A percentile compares a stretch with the other conserved stretches of the same genome.
Evolutionary conservation across 2,113 vertebrate genomes (phyloP).

Genomic region (Neotoma lepida): DNA sequence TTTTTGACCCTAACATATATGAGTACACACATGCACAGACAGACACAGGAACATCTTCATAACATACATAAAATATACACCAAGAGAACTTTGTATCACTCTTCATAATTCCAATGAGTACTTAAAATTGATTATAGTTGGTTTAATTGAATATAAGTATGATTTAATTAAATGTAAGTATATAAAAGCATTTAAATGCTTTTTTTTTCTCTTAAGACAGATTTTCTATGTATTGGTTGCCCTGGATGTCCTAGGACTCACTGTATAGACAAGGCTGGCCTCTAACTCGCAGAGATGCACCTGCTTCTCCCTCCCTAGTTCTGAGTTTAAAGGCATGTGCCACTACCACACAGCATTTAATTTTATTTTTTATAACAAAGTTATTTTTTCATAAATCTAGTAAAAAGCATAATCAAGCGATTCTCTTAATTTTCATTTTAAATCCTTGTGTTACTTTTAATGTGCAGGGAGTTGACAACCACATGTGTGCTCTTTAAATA

Average conservation of each 20-base stretch:
- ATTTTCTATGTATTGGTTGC: neutral
- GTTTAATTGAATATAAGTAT: neutral
- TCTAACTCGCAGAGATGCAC: neutral
- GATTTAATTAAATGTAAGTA: neutral
- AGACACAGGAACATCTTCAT: neutral
- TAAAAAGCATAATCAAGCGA: neutral
- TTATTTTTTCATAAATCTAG: neutral
- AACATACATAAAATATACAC: neutral
- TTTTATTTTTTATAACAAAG: neutral
- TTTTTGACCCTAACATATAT: neutral
- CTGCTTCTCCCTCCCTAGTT: neutral
- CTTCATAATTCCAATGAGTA: neutral
- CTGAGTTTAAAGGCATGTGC: neutral
- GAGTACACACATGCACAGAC: neutral
- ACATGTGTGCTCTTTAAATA: slow-evolving; percentile 34
- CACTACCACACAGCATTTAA: neutral
- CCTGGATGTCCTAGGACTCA: neutral
- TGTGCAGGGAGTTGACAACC: neutral
- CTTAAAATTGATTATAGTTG: neutral
- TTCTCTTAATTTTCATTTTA: slow-evolving; percentile 15
- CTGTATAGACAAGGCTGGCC: neutral
- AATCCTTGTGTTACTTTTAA: neutral
- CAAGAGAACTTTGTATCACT: neutral
- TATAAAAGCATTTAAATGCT: neutral
- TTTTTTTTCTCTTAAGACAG: neutral